Evolutionary conservation across 1,140 invertebrate species (phyloP), one percentile per base, ranked within the genome.

Genomic region (Magallana ariakensis): DNA sequence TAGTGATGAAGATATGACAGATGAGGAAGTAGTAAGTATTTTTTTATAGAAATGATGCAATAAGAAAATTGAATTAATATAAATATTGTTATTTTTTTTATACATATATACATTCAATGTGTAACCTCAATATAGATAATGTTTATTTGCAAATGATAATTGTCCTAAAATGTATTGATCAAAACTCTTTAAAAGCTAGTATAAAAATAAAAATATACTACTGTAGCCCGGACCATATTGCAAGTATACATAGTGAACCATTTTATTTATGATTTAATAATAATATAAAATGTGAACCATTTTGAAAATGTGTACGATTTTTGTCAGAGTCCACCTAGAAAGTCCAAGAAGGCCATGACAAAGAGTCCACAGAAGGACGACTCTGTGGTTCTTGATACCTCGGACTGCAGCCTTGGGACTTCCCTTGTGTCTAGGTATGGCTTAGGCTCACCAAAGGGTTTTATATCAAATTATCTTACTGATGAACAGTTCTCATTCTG

Each of bases 1-100:
- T 26, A 83, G 81, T 16, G 80, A 88, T 62, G 80, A 62, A 16
- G 85, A 88, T n/a, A 85, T 16, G 1, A 85, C 58, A 22, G 80
- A 66, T 58, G 84, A 80, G 16, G 87, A 84, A 57, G 62, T 15
- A 55, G 70, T 83, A 80, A 75, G 58, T 22, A 33, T 0, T 56
- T 56, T 54, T 16, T 46, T 46, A 5, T 46, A 4, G 33, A 46
- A 46, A 60, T n/a, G 7, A 13, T 60, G 10, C 13, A 6, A 11
- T 13, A 60, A 13, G 15, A 60, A 60, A 13, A n/a, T 60, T 16
- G 13, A 15, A 60, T 6, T 13, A 60, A 6, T 60, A 60, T n/a
- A 9, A 60, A 6, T 60, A 16, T 6, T 60, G n/a, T n/a, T n/a
- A 60, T n/a, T 60, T 60, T 10, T 60, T 60, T 60, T 60, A n/a